Base-by-base conservation (phyloP, 2,797 vertebrate species). In the Microchirus variegatus region DNA sequence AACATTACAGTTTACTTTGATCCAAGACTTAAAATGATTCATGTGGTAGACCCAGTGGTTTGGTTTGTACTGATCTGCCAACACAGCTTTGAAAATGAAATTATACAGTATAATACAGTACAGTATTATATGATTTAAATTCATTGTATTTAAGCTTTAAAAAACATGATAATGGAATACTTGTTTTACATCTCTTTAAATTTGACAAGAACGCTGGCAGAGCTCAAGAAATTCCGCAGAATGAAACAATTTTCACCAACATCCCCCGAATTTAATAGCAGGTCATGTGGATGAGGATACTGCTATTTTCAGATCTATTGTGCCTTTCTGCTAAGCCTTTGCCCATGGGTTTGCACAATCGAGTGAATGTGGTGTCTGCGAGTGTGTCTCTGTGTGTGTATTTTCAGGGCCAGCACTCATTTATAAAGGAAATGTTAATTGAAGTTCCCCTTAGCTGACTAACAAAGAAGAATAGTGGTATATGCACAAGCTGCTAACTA, bases 211-310 rank as follows among this genome's bases (percentile, higher is more conserved):
- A 74, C 50, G 48, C 49, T 68, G n/a, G 49, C 22, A 71, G 44
- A 75, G 59, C 66, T 64, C 22, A 5, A 37, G 48, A 67, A 83
- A 78, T 75, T 51, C 68, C 52, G 47, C 75, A 37, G 80, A 79
- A 84, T 46, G 56, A 42, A 48, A 68, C 51, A 69, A 59, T 55
- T 75, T 75, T 14, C 54, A 74, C 63, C 73, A 80, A 73, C 58
- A 74, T 80, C 64, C 78, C 53, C 67, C 18, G 16, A 62, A 53
- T 80, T 83, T 70, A 77, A 73, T 49, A 82, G 58, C 55, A 59
- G 59, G 70, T 77, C 69, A 82, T 80, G 76, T 79, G 69, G 70
- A 79, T 64, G 73, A 49, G 81, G 77, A 84, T 83, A 67, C 74
- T 53, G 75, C 58, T 75, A 63, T 74, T 80, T 83, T 80, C 68